Evolutionary conservation across 2,797 vertebrate genomes (phyloP), one percentile per base, ranked within the genome.

Genomic region (Buceros bicornis): DNA sequence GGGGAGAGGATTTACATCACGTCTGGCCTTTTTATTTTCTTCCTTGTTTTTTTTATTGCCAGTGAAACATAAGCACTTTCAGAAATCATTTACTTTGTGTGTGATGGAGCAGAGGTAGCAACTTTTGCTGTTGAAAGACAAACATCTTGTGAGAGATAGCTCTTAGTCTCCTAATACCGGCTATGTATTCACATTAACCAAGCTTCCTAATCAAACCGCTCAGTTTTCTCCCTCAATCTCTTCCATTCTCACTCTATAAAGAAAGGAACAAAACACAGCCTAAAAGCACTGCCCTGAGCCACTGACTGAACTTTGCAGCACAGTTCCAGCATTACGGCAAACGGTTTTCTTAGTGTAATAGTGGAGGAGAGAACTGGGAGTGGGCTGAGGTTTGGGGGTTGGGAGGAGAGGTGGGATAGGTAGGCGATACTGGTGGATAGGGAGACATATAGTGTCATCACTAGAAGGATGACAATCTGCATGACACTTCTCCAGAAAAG

Each of bases 391-490:
- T 45, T 47, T 43, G 18, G 29, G 29, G 37, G 10, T 40, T 15
- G 50, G 54, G 70, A 82, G 10, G 20, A 88, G 5, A 87, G 15
- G 13, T 3, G 74, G 50, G 22, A 50, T 35, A 42, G 7, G 10
- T 2, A 66, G 13, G 18, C 16, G 76, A n/a, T 10, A 31, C n/a
- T 28, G 37, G 7, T 40, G 31, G 33, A 50, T 20, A 66, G 42
- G 22, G 19, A 80, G 29, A 71, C 28, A 37, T 1, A 28, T 0
- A 1, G 24, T 5, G 7, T 22, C 37, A 40, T 19, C 62, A 74
- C 17, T 17, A 47, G 31, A 86, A 65, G 21, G 4, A 48, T 3
- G 24, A 47, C 60, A 70, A 22, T 16, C 71, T 70, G 43, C 43
- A 40, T 6, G 40, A 16, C 25, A 16, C 15, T 51, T 28, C 25